Base-by-base conservation (phyloP, 1,140 invertebrate genomes). In the Drosophila leontia region DNA sequence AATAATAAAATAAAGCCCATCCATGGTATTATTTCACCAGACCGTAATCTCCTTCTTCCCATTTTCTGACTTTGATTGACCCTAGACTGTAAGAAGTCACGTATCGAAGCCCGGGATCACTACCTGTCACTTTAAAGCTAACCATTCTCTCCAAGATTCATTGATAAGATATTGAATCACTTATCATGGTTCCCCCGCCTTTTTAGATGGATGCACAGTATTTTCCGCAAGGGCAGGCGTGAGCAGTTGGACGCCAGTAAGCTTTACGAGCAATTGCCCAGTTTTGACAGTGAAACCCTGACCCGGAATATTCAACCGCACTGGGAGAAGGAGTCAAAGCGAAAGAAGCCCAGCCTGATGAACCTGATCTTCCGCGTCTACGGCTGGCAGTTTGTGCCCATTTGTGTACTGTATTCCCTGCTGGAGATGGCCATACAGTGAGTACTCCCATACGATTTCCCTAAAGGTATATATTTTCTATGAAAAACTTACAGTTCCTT, bases 311-410 rank as follows among this genome's bases (percentile, higher is more conserved):
- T 95, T 50, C 93, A 96, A 83, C 94, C 95, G 70, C 85, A 94
- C 13, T 94, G 94, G 94, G 93, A 93, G 12, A 90, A 93, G 59
- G 91, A 92, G 76, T 78, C 94, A 15, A 91, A 94, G 80, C 93
- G 92, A 51, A 74, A 91, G 37, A 80, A 74, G 32, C 94, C 94
- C 35, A 94, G 90, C 71, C 59, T 94, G 7, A 62, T 94, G 58
- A 93, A 93, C 72, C 93, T 95, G 0, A 95, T 96, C 37, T 92
- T 95, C 41, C 93, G 93, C 59, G 94, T 95, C 7, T 96, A 95
- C 72, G 92, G 94, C 0, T 94, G 78, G 53, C 74, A 80, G 41
- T 91, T 91, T 55, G 74, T 91, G 23, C 88, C 88, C n/a, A 70
- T 91, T 35, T 88, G 78, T 60, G 70, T 82, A 2, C 9, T 82